These are phyloP conservation scores for Halyomorpha halys DNA, from an alignment of 1,140 invertebrate species.

Conservation along the genomic window DNA sequence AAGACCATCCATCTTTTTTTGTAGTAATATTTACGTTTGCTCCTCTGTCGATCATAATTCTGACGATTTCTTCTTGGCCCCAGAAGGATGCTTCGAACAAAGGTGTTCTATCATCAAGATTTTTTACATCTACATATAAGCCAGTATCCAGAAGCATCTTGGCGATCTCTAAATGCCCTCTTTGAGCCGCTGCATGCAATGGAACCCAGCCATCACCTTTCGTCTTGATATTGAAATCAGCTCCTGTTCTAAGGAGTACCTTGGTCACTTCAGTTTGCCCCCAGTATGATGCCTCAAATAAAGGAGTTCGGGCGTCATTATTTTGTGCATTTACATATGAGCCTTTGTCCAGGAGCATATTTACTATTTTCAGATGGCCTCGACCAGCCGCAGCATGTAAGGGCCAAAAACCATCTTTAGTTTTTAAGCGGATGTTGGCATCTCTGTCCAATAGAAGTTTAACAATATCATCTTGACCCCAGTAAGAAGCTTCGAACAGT, in stretches of 20 bases:
- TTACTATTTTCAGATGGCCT: neutral
- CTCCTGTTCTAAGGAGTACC: neutral
- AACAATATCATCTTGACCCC: neutral
- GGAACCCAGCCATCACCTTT: too few species aligned
- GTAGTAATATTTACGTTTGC: too few species aligned
- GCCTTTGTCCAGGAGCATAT: neutral
- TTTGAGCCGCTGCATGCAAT: too few species aligned
- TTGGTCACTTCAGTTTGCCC: neutral
- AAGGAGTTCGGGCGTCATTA: neutral
- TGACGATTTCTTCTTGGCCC: too few species aligned
- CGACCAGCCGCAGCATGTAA: neutral
- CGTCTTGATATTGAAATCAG: neutral
- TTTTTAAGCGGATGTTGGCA: neutral
- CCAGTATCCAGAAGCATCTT: too few species aligned
- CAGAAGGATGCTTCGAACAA: too few species aligned
- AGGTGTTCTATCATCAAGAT: too few species aligned
- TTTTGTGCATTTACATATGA: neutral
- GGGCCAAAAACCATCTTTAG: neutral
- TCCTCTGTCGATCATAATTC: too few species aligned
- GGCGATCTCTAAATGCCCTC: too few species aligned
- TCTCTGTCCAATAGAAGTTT: neutral
- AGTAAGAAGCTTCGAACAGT: conserved; percentile 1
- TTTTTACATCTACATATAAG: too few species aligned
- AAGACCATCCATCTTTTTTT: too few species aligned
- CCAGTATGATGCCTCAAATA: neutral